Conservation (phyloP, 2,888 invertebrate species). For the Magallana nippona region DNA sequence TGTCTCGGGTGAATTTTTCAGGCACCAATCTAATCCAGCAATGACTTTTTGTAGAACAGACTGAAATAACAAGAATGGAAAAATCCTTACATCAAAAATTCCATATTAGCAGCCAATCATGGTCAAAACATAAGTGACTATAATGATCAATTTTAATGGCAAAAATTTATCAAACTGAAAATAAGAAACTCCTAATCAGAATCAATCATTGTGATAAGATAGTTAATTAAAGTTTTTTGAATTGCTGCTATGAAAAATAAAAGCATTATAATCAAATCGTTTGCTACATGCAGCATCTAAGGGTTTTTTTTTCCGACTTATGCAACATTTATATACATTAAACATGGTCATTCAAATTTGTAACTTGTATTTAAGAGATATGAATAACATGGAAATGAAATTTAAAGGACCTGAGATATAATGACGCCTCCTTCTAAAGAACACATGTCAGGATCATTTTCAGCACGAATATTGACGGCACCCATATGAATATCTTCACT, state of each 20-base stretch:
- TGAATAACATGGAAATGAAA: neutral
- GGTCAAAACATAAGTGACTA: neutral
- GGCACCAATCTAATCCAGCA: conserved; percentile 92
- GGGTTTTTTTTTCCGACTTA: too few species aligned
- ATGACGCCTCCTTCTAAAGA: conserved; percentile 90
- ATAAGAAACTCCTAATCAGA: too few species aligned
- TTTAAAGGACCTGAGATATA: conserved; percentile 85
- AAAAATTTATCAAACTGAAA: too few species aligned
- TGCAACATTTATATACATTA: too few species aligned
- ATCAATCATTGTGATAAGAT: too few species aligned
- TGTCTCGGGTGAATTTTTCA: conserved; percentile 88
- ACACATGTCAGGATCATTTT: conserved; percentile 75
- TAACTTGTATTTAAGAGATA: neutral
- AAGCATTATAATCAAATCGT: too few species aligned
- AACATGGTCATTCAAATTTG: too few species aligned
- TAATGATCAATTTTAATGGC: too few species aligned
- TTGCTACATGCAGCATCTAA: too few species aligned
- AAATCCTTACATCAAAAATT: neutral
- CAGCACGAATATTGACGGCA: conserved; percentile 56
- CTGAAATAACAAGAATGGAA: conserved; percentile 60
- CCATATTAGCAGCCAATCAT: too few species aligned
- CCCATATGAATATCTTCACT: conserved; percentile 93
- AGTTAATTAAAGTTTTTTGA: too few species aligned
- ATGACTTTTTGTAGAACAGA: conserved; percentile 90
- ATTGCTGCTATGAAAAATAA: too few species aligned